Evolutionary conservation across 2,888 invertebrate species (phyloP), one percentile per base, ranked within the genome.

Genomic region (Sepiola atlantica): DNA sequence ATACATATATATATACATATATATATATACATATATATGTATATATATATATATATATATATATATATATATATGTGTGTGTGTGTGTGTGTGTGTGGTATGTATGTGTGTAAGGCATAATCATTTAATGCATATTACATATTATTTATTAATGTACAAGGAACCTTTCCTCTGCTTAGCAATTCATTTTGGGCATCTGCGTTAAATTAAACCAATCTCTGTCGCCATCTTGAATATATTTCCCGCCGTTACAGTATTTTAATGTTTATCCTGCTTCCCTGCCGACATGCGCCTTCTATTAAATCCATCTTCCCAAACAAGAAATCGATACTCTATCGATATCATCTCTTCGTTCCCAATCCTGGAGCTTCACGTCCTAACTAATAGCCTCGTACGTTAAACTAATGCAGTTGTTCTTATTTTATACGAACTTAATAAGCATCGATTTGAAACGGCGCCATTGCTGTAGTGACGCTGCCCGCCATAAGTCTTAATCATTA

Each of bases 131-230:
- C 4, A 77, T 77, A 77, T 77, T 77, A 77, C 4, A 77, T 77
- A 77, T 77, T 77, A 77, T 77, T n/a, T 77, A 32, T 32, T 16
- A 0, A 32, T 77, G 32, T 14, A n/a, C n/a, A 77, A 77, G 21
- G 14, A 77, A n/a, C 77, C 32, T 77, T 77, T 77, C 6, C 77
- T 32, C n/a, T 32, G 32, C n/a, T 77, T n/a, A 18, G n/a, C 77
- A 77, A 77, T 32, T 32, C 77, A 32, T 32, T 77, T 77, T 32
- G 16, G 77, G 16, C 77, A 18, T 77, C 77, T 77, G 32, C 14
- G 32, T 77, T 77, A 77, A 77, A 77, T n/a, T 77, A 77, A 77
- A 77, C 77, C n/a, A 77, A 77, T 32, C 77, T 77, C n/a, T 77
- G 32, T 77, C 77, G 12, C n/a, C 77, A 32, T 32, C n/a, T 77